These are phyloP conservation scores for Symphodus melops DNA, from an alignment of 2,113 vertebrate species.

Conservation along the genomic window DNA sequence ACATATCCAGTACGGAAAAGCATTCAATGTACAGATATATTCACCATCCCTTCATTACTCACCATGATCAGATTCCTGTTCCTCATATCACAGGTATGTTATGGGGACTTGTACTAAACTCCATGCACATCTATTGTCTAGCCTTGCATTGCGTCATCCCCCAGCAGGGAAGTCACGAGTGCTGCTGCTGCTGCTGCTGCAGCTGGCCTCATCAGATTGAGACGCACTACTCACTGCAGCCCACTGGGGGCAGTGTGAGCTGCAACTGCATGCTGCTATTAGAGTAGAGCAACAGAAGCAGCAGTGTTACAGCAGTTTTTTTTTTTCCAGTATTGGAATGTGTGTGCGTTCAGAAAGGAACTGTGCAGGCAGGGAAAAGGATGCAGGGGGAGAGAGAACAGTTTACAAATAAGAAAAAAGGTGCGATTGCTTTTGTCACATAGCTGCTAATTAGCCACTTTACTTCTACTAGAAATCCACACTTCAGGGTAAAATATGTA, in stretches of 20 bases:
- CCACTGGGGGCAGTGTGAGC: slow-evolving; percentile 68
- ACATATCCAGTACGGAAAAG: too few species aligned
- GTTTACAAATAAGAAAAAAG: slow-evolving; percentile 7
- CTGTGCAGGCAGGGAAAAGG: not conserved
- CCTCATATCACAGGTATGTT: not conserved
- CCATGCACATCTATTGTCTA: slow-evolving; percentile 43
- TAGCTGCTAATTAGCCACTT: slow-evolving; percentile 1
- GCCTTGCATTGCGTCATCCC: slow-evolving; percentile 69
- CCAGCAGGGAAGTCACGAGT: slow-evolving; percentile 72
- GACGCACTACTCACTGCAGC: slow-evolving; percentile 40
- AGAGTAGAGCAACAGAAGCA: slow-evolving; percentile 56
- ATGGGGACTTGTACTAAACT: slow-evolving; percentile 13
- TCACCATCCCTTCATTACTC: too few species aligned
- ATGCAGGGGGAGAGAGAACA: not conserved
- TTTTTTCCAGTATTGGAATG: slow-evolving; percentile 12
- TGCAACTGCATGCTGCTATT: slow-evolving; percentile 17
- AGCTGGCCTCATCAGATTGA: slow-evolving; percentile 44
- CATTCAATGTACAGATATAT: too few species aligned
- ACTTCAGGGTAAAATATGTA: not conserved
- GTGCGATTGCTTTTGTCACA: not conserved
- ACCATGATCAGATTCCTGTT: not conserved
- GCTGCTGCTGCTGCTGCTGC: slow-evolving; percentile 55
- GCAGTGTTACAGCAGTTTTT: slow-evolving; percentile 36
- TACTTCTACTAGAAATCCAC: not conserved
- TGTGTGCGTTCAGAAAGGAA: slow-evolving; percentile 16